Percentiles rank a stretch among this genome's conserved stretches.
phyloP scores from a whole-genome alignment of 1,140 invertebrate genomes.

The Centruroides sculpturatus region DNA sequence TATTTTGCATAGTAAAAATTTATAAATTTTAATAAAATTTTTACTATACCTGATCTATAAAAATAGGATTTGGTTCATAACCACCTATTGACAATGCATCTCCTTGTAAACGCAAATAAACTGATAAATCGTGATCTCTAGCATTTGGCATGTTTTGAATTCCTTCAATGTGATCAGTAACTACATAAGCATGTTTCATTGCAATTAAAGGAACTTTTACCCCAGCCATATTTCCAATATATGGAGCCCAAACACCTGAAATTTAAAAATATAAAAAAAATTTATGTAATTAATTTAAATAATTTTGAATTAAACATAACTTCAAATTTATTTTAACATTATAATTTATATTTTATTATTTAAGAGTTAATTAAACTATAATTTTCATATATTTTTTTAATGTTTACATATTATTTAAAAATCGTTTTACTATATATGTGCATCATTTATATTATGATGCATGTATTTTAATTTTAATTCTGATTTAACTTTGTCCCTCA shows the following conservation, averaged over 20 bases:
- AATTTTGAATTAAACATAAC: too few relatives aligned
- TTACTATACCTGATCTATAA: slow-evolving; percentile 47
- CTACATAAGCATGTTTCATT: slow-evolving; percentile 78
- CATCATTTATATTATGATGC: too few relatives aligned
- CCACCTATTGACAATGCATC: slow-evolving; percentile 68
- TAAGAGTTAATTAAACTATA: neutral
- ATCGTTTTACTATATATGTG: too few relatives aligned
- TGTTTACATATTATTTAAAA: neutral
- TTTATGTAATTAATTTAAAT: neutral
- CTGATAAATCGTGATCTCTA: slow-evolving; percentile 62
- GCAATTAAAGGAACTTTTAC: slow-evolving; percentile 54
- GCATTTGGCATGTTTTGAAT: slow-evolving; percentile 60
- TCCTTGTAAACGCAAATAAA: slow-evolving; percentile 72
- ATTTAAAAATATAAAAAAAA: neutral
- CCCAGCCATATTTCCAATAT: slow-evolving; percentile 52
- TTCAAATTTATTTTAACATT: too few relatives aligned
- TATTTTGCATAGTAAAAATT: too few relatives aligned
- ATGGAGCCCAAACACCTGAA: slow-evolving; percentile 58
- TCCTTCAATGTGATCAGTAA: slow-evolving; percentile 56
- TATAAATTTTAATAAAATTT: too few relatives aligned
- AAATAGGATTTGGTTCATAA: slow-evolving; percentile 67
- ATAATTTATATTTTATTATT: neutral
- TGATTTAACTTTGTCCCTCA: too few relatives aligned
- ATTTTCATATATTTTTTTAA: neutral
- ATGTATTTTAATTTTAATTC: too few relatives aligned